Percentiles rank a stretch among this genome's conserved stretches.
Conservation (phyloP, 2,113 vertebrate genomes). For the Ariopsis seemanni region DNA sequence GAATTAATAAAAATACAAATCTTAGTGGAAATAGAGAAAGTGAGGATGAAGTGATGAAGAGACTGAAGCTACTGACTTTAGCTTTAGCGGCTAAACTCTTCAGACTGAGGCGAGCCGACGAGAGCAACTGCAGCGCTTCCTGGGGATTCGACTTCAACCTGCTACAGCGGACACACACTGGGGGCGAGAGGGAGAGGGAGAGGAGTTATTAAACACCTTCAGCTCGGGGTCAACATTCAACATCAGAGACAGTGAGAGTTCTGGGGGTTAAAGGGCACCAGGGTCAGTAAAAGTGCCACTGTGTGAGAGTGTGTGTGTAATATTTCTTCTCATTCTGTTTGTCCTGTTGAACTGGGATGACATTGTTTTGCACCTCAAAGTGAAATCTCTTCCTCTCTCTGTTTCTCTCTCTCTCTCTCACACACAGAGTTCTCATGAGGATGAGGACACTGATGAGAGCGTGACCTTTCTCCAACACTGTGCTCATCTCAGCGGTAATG, state of each 20-base stretch:
- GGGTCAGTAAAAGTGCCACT: conserved; percentile 7
- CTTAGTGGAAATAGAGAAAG: background rate
- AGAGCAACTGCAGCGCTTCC: conserved; percentile 86
- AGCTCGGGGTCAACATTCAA: conserved; percentile 31
- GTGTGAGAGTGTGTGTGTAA: background rate
- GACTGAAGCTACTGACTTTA: conserved; percentile 74
- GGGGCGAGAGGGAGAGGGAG: conserved; percentile 52
- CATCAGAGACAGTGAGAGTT: conserved; percentile 3
- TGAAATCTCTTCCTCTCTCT: background rate
- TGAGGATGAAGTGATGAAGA: background rate
- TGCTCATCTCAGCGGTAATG: background rate
- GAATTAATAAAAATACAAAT: background rate
- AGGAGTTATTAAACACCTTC: conserved; percentile 24
- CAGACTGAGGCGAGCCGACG: conserved; percentile 88
- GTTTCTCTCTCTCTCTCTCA: background rate
- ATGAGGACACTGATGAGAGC: background rate
- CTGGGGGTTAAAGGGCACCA: background rate
- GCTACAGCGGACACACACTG: conserved; percentile 87
- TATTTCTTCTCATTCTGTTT: background rate
- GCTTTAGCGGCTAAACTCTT: conserved; percentile 85
- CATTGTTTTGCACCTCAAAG: background rate
- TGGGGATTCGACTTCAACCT: conserved; percentile 75
- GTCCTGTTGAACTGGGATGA: background rate
- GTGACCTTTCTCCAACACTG: background rate
- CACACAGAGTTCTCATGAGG: background rate